Base-by-base conservation (phyloP, 2,113 vertebrate genomes). In the Hydropotes inermis region DNA sequence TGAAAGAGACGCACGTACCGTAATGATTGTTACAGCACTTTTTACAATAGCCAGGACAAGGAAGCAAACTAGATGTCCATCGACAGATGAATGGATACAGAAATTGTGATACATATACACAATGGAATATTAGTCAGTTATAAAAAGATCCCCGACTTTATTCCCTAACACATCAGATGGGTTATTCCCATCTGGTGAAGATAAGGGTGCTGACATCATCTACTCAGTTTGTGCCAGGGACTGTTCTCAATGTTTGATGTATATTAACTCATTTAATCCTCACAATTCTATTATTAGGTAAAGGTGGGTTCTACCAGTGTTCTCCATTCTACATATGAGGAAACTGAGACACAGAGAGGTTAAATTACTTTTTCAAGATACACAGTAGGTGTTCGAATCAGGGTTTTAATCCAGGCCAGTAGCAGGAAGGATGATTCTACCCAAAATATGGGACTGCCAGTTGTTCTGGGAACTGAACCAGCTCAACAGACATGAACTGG, bases 1-100 rank as follows among this genome's bases (percentile, higher is more conserved):
- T 76, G 39, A 76, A 74, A 43, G 39, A 43, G 39, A 27, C 0
- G 0, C 70, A 76, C 0, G 0, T 15, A 33, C 70, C 6, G 23
- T 43, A 43, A 76, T 27, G 70, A 43, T 76, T 23, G 13, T 27
- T 27, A 12, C 12, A 76, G 0, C 6, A 4, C 39, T 27, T 14
- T 76, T 39, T 76, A 23, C 23, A 43, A 15, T 76, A 43, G 39
- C 12, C 39, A 76, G 70, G 70, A 43, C 39, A 15, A 7, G 12
- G 39, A 76, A 43, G 39, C 70, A 76, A 27, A 39, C 39, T 27
- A 43, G 70, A 76, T 43, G n/a, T 76, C 70, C 39, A 27, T 27
- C 12, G 0, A 76, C 70, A 76, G 39, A 76, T 43, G 39, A 76
- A 76, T 43, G 15, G 39, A 43, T 43, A 43, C 12, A 43, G 70